A percentile compares a stretch with the other conserved stretches of the same genome.
Evolutionary conservation across 2,888 invertebrate species (phyloP).

Genomic region (Lasioglossum oenotherae): DNA sequence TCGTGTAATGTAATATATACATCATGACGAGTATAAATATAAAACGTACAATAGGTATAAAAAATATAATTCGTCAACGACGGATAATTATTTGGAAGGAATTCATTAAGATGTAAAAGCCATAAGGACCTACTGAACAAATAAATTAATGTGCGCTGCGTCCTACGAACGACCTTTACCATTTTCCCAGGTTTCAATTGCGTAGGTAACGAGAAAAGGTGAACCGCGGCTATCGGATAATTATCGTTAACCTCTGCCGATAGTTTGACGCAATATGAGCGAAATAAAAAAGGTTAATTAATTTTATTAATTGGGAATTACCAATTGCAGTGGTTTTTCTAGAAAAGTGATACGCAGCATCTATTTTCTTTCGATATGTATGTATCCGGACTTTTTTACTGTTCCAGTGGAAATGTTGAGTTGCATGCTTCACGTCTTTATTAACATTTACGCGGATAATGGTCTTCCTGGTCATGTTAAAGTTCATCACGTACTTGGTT

Average conservation of each 20-base stretch:
- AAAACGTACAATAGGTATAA: not conserved
- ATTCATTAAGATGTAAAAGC: not conserved
- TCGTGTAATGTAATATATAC: no score
- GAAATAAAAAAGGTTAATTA: constrained; percentile 26
- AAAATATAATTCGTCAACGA: not conserved
- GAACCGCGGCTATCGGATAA: constrained; percentile 3
- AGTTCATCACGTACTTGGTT: no score
- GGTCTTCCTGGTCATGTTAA: not conserved
- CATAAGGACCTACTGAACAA: not conserved
- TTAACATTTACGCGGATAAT: not conserved
- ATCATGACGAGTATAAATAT: no score
- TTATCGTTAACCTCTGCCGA: constrained; percentile 23
- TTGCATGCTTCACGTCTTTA: not conserved
- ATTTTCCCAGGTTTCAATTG: constrained; percentile 16
- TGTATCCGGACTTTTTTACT: not conserved
- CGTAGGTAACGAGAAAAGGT: not conserved
- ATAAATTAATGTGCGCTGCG: not conserved
- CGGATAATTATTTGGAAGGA: not conserved
- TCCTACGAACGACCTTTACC: not conserved
- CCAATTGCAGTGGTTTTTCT: constrained; percentile 9
- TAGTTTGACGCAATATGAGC: constrained; percentile 9
- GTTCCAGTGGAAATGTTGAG: not conserved
- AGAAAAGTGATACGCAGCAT: not conserved
- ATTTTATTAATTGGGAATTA: constrained; percentile 23
- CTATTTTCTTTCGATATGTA: not conserved